Evolutionary conservation across 2,888 invertebrate genomes (phyloP).

Genomic region (Apotomis capreana): DNA sequence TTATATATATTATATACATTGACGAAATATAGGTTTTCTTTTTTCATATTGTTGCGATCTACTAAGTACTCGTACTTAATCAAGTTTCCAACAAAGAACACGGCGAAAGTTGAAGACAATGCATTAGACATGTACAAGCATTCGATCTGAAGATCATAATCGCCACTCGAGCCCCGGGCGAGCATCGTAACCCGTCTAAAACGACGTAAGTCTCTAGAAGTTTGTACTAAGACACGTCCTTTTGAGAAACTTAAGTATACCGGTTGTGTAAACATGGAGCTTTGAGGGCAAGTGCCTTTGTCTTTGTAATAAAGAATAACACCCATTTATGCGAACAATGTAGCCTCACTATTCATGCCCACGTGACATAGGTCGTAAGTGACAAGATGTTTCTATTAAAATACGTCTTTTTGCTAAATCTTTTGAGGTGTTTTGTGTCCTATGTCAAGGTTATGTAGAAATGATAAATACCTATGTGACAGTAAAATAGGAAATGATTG

Average conservation of each 20-base stretch:
- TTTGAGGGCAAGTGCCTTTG: slow-evolving; percentile 78
- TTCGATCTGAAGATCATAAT: slow-evolving; percentile 31
- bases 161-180: slow-evolving; percentile 26
- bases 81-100: slow-evolving; percentile 1
- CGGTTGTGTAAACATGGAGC: slow-evolving; percentile 79
- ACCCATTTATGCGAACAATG: slow-evolving; percentile 78
- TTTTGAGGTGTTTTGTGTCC: neutral
- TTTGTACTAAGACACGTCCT: slow-evolving; percentile 3
- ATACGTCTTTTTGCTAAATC: neutral
- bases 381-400: neutral
- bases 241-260: neutral
- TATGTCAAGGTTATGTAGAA: neutral
- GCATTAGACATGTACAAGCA: slow-evolving; percentile 22
- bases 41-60: no score
- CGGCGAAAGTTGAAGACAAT: slow-evolving; percentile 23
- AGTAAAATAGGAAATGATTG: neutral
- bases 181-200: neutral
- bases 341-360: slow-evolving; percentile 30
- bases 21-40: no score
- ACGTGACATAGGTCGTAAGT: neutral
- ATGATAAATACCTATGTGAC: neutral
- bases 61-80: neutral
- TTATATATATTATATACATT: no score
- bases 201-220: neutral
- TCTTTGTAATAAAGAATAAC: slow-evolving; percentile 80